These are phyloP conservation scores for Furcula furcula DNA, from an alignment of 2,888 invertebrate species.

Conservation along the genomic window DNA sequence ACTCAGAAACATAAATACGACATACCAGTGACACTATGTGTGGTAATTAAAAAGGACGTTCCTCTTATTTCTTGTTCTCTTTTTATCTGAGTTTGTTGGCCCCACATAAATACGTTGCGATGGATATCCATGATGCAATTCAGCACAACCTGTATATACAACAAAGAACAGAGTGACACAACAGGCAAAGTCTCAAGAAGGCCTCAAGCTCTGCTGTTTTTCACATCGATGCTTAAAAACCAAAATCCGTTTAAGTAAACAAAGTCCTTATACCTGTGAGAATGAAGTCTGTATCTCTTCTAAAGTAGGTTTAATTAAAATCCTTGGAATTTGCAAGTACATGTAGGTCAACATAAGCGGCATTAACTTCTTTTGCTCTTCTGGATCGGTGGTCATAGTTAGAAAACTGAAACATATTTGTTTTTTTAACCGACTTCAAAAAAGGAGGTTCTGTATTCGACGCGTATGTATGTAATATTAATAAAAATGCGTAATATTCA, in stretches of 20 bases:
- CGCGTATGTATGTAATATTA: too few species aligned
- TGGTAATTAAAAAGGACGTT: conserved; percentile 21
- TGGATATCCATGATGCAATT: conserved; percentile 87
- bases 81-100: conserved; percentile 83
- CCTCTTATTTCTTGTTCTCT: conserved; percentile 33
- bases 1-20: too few species aligned
- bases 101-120: conserved; percentile 90
- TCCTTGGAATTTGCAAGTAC: conserved; percentile 84
- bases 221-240: too few species aligned
- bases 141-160: conserved; percentile 75
- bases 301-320: conserved; percentile 83
- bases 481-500: too few species aligned
- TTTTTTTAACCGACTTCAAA: too few species aligned
- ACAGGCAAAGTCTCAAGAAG: too few species aligned
- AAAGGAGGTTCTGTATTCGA: too few species aligned
- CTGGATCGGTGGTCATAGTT: conserved; percentile 72
- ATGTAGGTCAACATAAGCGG: conserved; percentile 84
- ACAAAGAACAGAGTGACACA: too few species aligned
- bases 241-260: too few species aligned
- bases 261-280: conserved; percentile 78
- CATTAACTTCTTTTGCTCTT: conserved; percentile 67
- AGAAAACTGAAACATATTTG: conserved; percentile 69
- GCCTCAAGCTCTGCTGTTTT: too few species aligned
- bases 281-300: conserved; percentile 88
- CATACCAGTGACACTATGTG: conserved; percentile 45